Evolutionary conservation across 1,140 invertebrate species (phyloP).

Genomic region (Aphis gossypii): DNA sequence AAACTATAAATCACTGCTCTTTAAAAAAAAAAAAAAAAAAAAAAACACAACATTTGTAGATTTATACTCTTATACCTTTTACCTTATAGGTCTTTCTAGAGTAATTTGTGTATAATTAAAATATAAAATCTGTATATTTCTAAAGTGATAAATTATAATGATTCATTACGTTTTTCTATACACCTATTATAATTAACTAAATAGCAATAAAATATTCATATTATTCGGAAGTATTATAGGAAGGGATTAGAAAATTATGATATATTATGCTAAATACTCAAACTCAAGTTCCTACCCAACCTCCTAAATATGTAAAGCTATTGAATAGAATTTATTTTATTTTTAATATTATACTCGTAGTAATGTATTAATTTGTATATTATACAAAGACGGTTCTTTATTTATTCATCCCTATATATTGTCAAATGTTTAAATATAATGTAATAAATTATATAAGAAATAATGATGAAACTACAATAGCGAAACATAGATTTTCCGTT

Average conservation of each 20-base stretch:
- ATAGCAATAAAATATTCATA: neutral
- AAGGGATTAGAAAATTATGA: neutral
- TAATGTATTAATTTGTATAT: neutral
- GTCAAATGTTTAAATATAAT: neutral
- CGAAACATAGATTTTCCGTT: neutral
- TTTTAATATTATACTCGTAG: neutral
- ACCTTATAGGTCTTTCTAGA: neutral
- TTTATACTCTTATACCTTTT: no score
- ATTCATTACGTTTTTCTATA: neutral
- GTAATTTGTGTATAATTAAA: neutral
- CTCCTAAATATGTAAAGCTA: neutral
- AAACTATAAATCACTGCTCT: no score
- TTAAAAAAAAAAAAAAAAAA: no score
- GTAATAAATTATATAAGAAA: conserved; percentile 16
- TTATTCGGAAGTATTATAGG: neutral
- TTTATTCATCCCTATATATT: neutral
- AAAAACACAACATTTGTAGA: no score
- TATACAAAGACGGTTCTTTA: neutral
- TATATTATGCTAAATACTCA: no score
- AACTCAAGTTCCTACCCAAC: no score
- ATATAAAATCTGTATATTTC: neutral
- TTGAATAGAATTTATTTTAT: neutral
- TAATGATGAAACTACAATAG: neutral
- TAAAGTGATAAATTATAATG: neutral
- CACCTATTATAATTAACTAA: neutral